Evolutionary conservation across 2,797 vertebrate genomes (phyloP), one percentile per base, ranked within the genome.

Genomic region (Argyrosomus regius): DNA sequence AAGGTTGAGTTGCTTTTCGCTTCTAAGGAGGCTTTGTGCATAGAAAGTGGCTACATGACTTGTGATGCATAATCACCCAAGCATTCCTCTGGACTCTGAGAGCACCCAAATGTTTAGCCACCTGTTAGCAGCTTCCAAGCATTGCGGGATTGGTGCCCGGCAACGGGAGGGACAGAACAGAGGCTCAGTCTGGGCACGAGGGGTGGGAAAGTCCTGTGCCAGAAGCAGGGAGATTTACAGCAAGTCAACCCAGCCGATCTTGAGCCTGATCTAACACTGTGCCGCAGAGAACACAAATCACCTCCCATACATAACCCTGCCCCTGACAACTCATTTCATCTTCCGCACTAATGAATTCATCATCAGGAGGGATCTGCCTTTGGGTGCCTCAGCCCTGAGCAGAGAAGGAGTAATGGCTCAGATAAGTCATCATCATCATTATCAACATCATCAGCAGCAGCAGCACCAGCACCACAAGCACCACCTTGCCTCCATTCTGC

Each of bases 291-390:
- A 80, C 85, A 93, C 91, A 92, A 91, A 93, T 93, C 89, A 92
- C 80, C 84, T 80, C 75, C 82, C 83, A 82, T 91, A 87, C 87
- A 88, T 89, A 91, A 91, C 88, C 87, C 79, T 67, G 80, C 64
- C 56, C 77, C 83, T 89, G 90, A 92, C 90, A 95, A 90, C 90
- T 92, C 83, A 91, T 93, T 92, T 92, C 89, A 93, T 94, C 90
- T 89, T 85, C 87, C 72, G 77, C 81, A 60, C 83, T 92, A 92
- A 94, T 91, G 86, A 93, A 93, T 94, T 87, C 88, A 91, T 94
- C 91, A 92, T 83, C 68, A 74, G 85, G 80, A 88, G 82, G 75
- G 67, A 84, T 87, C 78, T 87, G 88, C 87, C 89, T 88, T 79
- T 72, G 69, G 77, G 90, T 86, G 87, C 80, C 80, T 66, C 69